Evolutionary conservation across 2,888 invertebrate species (phyloP), one percentile per base, ranked within the genome.

Genomic region (Eretmocerus hayati): DNA sequence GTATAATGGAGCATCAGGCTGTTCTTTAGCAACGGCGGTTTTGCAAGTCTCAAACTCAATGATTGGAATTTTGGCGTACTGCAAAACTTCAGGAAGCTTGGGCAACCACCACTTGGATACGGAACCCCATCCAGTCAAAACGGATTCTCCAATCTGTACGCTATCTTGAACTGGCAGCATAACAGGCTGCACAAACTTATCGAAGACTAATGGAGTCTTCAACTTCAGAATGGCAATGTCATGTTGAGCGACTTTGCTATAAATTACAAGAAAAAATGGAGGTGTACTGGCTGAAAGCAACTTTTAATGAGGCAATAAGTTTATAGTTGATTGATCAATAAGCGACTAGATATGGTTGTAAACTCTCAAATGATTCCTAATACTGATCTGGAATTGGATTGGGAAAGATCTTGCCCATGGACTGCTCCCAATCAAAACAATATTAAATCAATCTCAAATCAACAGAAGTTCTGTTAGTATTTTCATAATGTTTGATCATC

Each of bases 181-280:
- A 19, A 75, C 65, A 1, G 69, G 61, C 26, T 66, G 59, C 0
- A 75, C 71, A 30, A 52, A 58, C 15, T 63, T 63, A 46, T 64
- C 67, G 18, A 66, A 65, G 1, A 35, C 50, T 33, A 74, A 59
- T 1, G 64, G 58, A 3, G 51, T 56, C 16, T 56, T 54, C 39
- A 79, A 60, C 42, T 66, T 67, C 13, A 79, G 55, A 2, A 80
- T 56, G 31, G 76, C 78, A 33, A 80, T 73, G 60, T 80, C 79
- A 56, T 78, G 72, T 18, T 72, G 71, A n/a, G 62, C 66, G 18
- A 68, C 66, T 3, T 60, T 61, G 4, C 68, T 67, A 47, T 18
- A 9, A 18, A 5, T n/a, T n/a, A n/a, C n/a, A n/a, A n/a, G n/a
- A n/a, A n/a, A n/a, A n/a, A n/a, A n/a, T n/a, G n/a, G n/a, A n/a